Evolutionary conservation across 2,888 invertebrate genomes (phyloP).

Genomic region (Hyposoter dolosus): DNA sequence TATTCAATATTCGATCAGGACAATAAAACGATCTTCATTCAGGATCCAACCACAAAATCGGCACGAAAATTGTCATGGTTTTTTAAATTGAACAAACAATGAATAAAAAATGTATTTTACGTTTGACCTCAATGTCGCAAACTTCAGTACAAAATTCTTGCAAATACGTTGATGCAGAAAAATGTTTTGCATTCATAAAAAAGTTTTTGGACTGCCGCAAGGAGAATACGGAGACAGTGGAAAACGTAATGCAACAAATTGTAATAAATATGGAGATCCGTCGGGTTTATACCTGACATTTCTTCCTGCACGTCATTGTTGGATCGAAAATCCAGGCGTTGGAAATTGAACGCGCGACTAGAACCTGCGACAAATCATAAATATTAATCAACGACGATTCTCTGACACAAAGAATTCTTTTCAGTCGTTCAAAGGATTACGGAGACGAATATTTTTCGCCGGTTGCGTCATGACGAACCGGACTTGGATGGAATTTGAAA

Average conservation of each 20-base stretch:
- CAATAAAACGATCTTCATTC: no score
- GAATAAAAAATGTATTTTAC: no score
- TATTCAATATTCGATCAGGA: no score
- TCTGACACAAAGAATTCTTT: background rate
- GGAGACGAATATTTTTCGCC: background rate
- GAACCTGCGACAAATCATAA: slow-evolving; percentile 75
- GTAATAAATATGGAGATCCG: background rate
- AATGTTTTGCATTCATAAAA: no score
- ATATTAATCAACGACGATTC: background rate
- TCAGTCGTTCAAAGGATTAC: background rate
- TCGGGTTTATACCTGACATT: slow-evolving; percentile 78
- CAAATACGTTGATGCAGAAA: no score
- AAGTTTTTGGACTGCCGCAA: no score
- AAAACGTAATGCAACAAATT: background rate
- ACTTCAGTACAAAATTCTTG: no score
- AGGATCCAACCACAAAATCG: no score
- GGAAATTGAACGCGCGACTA: slow-evolving; percentile 80
- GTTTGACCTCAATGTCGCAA: no score
- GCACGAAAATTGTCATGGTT: no score
- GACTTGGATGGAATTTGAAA: background rate
- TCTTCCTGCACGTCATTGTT: slow-evolving; percentile 83
- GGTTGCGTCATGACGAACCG: background rate
- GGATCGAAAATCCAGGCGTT: slow-evolving; percentile 82
- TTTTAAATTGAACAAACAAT: no score
- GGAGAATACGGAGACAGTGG: no score